phyloP scores from a whole-genome alignment of 2,113 vertebrate genomes.

The Forbesichthys papilliferus region DNA sequence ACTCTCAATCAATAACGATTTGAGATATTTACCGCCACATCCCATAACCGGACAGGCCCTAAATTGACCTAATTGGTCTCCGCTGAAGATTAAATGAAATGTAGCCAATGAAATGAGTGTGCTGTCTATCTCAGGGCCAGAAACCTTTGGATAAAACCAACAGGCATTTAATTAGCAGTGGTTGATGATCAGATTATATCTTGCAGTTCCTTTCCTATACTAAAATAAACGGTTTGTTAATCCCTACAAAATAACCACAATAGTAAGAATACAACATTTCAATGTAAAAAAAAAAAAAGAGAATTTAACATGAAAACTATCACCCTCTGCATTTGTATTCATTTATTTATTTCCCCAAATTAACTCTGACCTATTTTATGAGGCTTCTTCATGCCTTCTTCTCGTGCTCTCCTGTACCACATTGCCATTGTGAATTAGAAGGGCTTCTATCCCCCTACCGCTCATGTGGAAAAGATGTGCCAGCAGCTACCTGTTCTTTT shows the following conservation, averaged over 20 bases:
- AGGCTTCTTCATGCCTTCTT: conserved; percentile 28
- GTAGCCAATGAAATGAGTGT: neutral
- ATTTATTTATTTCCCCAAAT: conserved; percentile 20
- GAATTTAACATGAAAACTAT: neutral
- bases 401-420: neutral
- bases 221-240: neutral
- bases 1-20: conserved; percentile 71
- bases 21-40: conserved; percentile 62
- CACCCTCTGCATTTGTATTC: neutral
- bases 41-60: conserved; percentile 56
- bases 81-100: conserved; percentile 7
- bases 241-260: neutral
- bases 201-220: neutral
- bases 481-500: conserved; percentile 78
- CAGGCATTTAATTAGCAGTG: neutral
- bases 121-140: conserved; percentile 20
- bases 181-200: neutral
- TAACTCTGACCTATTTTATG: conserved; percentile 51
- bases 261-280: neutral
- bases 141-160: neutral
- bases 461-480: conserved; percentile 76
- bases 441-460: conserved; percentile 42
- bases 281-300: too few species aligned
- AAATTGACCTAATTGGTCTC: conserved; percentile 72
- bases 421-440: conserved; percentile 62